Evolutionary conservation across 37 sponge, comb jelly and placozoan genomes (phyloP).

Genomic region (Aplysina aerophoba): DNA sequence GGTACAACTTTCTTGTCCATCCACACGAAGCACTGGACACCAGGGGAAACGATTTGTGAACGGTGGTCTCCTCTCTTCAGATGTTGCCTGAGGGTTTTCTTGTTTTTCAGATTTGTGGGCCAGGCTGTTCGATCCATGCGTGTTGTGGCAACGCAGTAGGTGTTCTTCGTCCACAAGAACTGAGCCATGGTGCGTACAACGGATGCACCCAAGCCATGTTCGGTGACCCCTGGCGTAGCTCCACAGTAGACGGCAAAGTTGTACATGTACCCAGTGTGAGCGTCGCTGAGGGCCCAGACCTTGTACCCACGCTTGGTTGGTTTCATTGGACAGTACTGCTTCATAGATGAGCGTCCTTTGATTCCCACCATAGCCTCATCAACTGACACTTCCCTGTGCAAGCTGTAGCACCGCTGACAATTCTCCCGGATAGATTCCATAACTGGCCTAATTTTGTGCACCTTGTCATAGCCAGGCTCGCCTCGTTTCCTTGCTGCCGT

Average conservation of each 20-base stretch:
- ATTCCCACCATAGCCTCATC: conserved; percentile 5
- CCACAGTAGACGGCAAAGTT: neutral
- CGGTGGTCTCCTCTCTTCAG: too few species aligned
- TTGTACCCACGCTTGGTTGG: conserved; percentile 2
- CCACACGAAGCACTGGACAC: conserved; percentile 27
- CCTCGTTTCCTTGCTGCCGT: neutral
- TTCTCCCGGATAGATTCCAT: neutral
- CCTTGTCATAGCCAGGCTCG: neutral
- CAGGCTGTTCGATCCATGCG: too few species aligned
- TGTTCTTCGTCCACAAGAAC: too few species aligned
- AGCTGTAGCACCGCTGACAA: neutral
- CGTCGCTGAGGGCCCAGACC: neutral
- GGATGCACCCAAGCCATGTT: conserved; percentile 16
- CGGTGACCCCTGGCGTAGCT: neutral
- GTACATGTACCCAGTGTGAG: conserved; percentile 3
- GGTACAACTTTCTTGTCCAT: conserved; percentile 11
- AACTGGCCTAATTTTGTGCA: neutral
- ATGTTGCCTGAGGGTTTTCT: too few species aligned
- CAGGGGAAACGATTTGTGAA: neutral
- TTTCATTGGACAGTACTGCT: neutral
- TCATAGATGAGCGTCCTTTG: neutral
- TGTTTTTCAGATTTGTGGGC: too few species aligned
- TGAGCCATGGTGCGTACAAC: neutral
- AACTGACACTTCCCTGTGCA: neutral
- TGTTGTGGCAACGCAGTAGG: too few species aligned